Evolutionary conservation across 2,113 vertebrate genomes (phyloP).

Genomic region (Candoia aspera): DNA sequence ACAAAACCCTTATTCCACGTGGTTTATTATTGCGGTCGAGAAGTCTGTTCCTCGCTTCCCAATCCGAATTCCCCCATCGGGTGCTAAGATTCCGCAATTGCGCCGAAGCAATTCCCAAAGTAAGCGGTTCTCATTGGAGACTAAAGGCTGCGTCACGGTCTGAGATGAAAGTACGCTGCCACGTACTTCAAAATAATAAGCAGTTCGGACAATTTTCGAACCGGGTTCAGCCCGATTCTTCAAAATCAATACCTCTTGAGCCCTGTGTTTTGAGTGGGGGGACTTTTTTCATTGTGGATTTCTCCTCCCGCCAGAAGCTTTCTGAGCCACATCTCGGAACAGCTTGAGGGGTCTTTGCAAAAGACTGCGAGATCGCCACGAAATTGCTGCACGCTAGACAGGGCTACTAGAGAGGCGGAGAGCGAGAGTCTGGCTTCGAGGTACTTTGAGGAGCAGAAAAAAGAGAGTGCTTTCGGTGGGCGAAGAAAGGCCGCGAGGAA

Average conservation of each 20-base stretch:
- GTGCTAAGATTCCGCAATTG: background rate
- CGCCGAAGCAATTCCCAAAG: background rate
- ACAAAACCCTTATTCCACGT: background rate
- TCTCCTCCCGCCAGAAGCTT: background rate
- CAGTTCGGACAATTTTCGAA: background rate
- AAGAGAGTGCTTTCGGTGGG: background rate
- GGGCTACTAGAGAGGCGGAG: background rate
- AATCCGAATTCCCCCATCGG: background rate
- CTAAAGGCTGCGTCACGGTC: background rate
- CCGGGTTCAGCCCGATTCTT: background rate
- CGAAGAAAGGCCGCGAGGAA: background rate
- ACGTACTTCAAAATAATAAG: background rate
- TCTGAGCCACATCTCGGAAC: background rate
- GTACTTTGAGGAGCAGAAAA: background rate
- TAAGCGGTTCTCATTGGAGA: background rate
- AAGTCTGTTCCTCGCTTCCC: background rate
- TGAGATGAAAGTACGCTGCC: background rate
- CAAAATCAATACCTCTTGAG: background rate
- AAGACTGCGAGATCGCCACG: background rate
- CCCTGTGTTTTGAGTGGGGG: background rate
- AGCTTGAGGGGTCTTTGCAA: background rate
- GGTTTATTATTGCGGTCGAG: background rate
- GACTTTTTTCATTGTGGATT: background rate
- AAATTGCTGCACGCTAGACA: background rate
- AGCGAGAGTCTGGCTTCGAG: background rate